Evolutionary conservation across 1,140 invertebrate genomes (phyloP).

Genomic region (Drosophila ambigua): DNA sequence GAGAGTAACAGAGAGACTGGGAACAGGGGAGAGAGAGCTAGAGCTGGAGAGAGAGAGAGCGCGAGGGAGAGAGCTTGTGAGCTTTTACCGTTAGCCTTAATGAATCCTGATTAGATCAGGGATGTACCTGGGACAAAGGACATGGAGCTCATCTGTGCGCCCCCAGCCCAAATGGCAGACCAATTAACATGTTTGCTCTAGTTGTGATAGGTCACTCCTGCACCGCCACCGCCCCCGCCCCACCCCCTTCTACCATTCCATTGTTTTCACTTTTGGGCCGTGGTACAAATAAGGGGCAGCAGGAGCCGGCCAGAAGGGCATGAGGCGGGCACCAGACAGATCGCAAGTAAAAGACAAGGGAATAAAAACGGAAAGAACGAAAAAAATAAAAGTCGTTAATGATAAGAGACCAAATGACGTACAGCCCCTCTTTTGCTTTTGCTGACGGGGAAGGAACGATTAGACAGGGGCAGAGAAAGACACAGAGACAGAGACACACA

Average conservation of each 20-base stretch:
- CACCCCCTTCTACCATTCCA: constrained; percentile 27
- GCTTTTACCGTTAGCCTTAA: constrained; percentile 74
- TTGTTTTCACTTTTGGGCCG: constrained; percentile 62
- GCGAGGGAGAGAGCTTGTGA: constrained; percentile 10
- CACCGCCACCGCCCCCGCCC: constrained; percentile 23
- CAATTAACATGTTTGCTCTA: constrained; percentile 78
- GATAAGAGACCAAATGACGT: constrained; percentile 79
- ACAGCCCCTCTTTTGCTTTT: constrained; percentile 37
- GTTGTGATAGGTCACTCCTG: constrained; percentile 65
- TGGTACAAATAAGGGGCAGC: too few species aligned
- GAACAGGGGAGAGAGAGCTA: neutral
- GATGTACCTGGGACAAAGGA: constrained; percentile 17
- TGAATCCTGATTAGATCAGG: constrained; percentile 69
- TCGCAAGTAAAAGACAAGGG: constrained; percentile 41
- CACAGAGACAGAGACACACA: constrained; percentile 20
- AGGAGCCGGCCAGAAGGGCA: neutral
- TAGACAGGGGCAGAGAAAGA: constrained; percentile 24
- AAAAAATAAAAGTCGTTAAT: constrained; percentile 76
- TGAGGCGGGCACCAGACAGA: constrained; percentile 44
- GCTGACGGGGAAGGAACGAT: constrained; percentile 44
- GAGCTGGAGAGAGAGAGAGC: constrained; percentile 1
- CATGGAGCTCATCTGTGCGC: neutral
- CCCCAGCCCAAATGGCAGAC: constrained; percentile 10
- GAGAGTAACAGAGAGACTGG: neutral
- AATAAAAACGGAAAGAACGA: constrained; percentile 5